Percentiles rank a stretch among this genome's conserved stretches.
These are phyloP conservation scores for Lasioglossum malachurum DNA, from an alignment of 2,888 invertebrate genomes.

Conservation along the genomic window DNA sequence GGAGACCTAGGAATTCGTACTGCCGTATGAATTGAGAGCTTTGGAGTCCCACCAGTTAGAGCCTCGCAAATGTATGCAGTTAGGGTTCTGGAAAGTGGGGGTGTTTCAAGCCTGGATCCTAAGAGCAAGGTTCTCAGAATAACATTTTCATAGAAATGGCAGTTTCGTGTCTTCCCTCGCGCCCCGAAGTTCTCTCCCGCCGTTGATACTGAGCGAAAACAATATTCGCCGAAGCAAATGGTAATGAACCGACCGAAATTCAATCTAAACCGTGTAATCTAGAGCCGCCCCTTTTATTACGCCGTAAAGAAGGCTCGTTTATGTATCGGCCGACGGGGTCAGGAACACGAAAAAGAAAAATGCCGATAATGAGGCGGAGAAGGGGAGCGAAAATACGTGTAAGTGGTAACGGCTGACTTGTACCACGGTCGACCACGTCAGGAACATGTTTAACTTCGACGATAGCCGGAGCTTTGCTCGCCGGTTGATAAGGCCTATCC, in stretches of 20 bases:
- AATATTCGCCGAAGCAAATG: neutral
- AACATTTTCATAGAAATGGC: conserved; percentile 4
- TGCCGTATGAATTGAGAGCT: neutral
- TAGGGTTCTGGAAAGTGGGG: neutral
- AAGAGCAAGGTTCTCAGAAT: neutral
- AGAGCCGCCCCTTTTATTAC: conserved; percentile 10
- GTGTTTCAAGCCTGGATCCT: neutral
- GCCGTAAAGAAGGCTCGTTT: conserved; percentile 26
- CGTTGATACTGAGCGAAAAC: neutral
- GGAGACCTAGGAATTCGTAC: neutral
- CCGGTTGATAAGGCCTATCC: conserved; percentile 62
- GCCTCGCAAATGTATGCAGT: neutral
- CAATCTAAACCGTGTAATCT: conserved; percentile 15
- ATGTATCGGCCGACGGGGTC: conserved; percentile 20
- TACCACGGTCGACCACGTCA: conserved; percentile 37
- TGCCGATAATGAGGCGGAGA: conserved; percentile 59
- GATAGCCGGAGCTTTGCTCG: conserved; percentile 64
- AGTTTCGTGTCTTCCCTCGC: neutral
- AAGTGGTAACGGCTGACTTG: conserved; percentile 63
- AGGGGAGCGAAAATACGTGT: conserved; percentile 35
- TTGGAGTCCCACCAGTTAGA: neutral
- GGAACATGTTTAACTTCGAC: conserved; percentile 64
- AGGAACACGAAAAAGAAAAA: conserved; percentile 16
- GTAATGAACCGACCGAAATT: conserved; percentile 12
- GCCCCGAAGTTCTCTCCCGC: neutral